Conservation (phyloP, 2,797 vertebrate species). For the Bucorvus abyssinicus region DNA sequence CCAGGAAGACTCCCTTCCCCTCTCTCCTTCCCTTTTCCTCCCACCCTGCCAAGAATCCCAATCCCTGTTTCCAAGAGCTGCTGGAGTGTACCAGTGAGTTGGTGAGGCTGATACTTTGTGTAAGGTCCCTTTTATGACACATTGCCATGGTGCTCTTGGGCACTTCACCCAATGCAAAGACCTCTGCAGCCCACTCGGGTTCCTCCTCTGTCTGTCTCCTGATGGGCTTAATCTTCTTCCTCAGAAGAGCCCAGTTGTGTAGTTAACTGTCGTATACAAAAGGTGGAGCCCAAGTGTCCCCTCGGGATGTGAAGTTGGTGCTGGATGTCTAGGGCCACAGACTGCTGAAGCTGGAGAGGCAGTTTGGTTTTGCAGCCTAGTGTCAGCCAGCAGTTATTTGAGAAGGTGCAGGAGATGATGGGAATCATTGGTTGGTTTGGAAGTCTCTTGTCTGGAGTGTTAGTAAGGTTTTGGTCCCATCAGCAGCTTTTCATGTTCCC, state of each 20-base stretch:
- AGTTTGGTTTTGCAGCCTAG: neutral
- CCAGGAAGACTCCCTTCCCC: slow-evolving; percentile 29
- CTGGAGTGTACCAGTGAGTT: neutral
- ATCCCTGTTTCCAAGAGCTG: neutral
- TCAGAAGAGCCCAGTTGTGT: neutral
- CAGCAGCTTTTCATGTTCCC: neutral
- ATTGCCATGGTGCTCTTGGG: neutral
- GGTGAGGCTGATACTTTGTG: neutral
- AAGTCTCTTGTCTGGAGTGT: neutral
- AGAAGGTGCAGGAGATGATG: neutral
- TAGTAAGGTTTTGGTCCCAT: neutral
- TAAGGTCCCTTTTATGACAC: neutral
- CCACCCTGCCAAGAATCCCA: slow-evolving; percentile 23
- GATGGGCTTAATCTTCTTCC: neutral
- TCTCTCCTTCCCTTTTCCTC: neutral
- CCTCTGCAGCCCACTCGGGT: neutral
- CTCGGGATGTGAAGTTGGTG: neutral
- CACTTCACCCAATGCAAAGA: neutral
- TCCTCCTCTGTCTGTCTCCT: neutral
- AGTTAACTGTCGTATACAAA: neutral
- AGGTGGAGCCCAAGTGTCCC: neutral
- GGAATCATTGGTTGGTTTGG: neutral
- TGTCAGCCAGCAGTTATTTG: neutral
- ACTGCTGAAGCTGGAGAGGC: neutral
- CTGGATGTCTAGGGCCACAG: neutral